A percentile compares a stretch with the other conserved stretches of the same genome.
Evolutionary conservation across 2,888 invertebrate genomes (phyloP).

Genomic region (Drosophila percnosoma): DNA sequence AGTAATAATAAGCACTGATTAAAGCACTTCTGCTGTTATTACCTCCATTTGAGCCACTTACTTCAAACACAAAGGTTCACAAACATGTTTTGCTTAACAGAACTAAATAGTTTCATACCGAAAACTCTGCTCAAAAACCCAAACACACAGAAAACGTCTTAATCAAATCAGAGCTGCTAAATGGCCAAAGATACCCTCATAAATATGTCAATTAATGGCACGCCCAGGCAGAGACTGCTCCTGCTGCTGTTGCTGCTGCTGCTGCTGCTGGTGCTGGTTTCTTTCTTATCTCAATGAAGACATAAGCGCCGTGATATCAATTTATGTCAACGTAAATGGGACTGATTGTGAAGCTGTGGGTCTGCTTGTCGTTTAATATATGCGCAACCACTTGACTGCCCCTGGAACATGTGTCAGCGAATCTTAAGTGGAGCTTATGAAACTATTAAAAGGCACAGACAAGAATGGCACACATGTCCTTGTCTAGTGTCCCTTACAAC

Average conservation of each 20-base stretch:
- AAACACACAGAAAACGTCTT: constrained; percentile 49
- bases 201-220: constrained; percentile 81
- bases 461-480: constrained; percentile 30
- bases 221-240: constrained; percentile 29
- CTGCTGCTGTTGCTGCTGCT: constrained; percentile 25
- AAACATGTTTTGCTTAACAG: constrained; percentile 1
- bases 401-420: constrained; percentile 84
- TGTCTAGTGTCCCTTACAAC: constrained; percentile 46
- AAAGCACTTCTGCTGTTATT: background rate
- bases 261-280: constrained; percentile 22
- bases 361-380: constrained; percentile 56
- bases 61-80: constrained; percentile 17
- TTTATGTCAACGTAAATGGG: constrained; percentile 83
- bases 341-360: constrained; percentile 40
- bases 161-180: constrained; percentile 69
- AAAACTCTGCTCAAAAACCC: constrained; percentile 5
- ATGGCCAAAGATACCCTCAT: constrained; percentile 73
- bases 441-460: constrained; percentile 82
- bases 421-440: constrained; percentile 84
- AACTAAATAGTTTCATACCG: background rate
- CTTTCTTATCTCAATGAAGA: constrained; percentile 78
- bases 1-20: background rate
- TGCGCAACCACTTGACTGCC: constrained; percentile 79
- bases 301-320: constrained; percentile 81
- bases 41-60: background rate